Conservation (phyloP, 2,113 vertebrate genomes). For the Trachemys scripta region DNA sequence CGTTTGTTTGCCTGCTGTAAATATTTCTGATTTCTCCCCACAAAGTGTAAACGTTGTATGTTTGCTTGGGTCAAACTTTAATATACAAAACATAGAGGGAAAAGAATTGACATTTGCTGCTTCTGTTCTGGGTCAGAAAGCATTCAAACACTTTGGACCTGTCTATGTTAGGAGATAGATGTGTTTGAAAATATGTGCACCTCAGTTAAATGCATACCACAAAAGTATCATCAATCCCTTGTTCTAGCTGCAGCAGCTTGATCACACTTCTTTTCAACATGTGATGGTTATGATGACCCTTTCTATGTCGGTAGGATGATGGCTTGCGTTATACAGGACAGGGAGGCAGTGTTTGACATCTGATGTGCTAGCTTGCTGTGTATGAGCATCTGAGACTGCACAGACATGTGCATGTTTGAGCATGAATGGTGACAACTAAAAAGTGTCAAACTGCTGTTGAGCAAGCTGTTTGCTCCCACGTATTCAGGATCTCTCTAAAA, state of each 20-base stretch:
- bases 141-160: background rate
- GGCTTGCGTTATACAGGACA: background rate
- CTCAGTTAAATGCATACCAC: background rate
- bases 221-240: background rate
- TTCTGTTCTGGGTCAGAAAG: background rate
- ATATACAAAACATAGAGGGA: background rate
- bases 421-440: background rate
- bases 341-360: background rate
- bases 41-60: background rate
- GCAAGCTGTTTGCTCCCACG: background rate
- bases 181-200: conserved; percentile 9
- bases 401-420: fast-evolving
- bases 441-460: background rate
- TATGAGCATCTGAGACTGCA: fast-evolving
- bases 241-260: background rate
- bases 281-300: background rate
- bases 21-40: background rate
- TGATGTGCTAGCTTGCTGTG: fast-evolving
- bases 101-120: background rate
- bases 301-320: fast-evolving
- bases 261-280: fast-evolving
- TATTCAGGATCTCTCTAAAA: background rate
- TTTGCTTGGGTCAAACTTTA: background rate
- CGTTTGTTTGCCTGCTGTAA: fast-evolving
- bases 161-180: background rate